phyloP scores from a whole-genome alignment of 2,113 vertebrate genomes.

The Tinamus guttatus region DNA sequence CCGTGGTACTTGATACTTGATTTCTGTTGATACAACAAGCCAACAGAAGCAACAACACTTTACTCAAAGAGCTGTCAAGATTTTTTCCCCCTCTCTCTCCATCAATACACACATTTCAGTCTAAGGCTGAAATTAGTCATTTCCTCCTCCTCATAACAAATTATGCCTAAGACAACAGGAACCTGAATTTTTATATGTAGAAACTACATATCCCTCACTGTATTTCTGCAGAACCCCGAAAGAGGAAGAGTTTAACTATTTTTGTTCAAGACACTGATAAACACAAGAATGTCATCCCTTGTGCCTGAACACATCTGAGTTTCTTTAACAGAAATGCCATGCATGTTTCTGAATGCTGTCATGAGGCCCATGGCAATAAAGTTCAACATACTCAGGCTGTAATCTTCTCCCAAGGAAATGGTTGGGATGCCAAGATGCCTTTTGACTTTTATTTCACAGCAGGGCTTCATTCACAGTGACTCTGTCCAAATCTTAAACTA shows the following conservation, averaged over 20 bases:
- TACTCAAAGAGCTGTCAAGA: not conserved
- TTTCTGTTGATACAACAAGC: not conserved
- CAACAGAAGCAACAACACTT: conserved; percentile 20
- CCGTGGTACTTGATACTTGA: not conserved
- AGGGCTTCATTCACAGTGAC: conserved; percentile 84
- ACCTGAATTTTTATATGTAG: not conserved
- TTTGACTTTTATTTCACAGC: conserved; percentile 88
- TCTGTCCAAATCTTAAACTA: conserved; percentile 86
- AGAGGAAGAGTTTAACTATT: not conserved
- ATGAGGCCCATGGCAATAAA: conserved; percentile 90
- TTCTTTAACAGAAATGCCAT: conserved; percentile 88
- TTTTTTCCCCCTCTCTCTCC: not conserved
- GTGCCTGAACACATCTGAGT: conserved; percentile 84
- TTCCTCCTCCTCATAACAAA: not conserved
- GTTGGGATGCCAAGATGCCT: conserved; percentile 94
- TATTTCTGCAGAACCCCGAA: conserved; percentile 19
- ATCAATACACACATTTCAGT: not conserved
- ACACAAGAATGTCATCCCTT: conserved; percentile 78
- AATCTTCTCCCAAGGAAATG: conserved; percentile 97
- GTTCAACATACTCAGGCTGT: conserved; percentile 88
- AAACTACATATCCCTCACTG: conserved; percentile 5
- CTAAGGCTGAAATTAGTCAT: not conserved
- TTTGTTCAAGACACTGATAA: conserved; percentile 67
- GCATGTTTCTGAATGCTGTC: conserved; percentile 87
- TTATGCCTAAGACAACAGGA: not conserved